Evolutionary conservation across 2,888 invertebrate genomes (phyloP), one percentile per base, ranked within the genome.

Genomic region (Hypercompe scribonia): DNA sequence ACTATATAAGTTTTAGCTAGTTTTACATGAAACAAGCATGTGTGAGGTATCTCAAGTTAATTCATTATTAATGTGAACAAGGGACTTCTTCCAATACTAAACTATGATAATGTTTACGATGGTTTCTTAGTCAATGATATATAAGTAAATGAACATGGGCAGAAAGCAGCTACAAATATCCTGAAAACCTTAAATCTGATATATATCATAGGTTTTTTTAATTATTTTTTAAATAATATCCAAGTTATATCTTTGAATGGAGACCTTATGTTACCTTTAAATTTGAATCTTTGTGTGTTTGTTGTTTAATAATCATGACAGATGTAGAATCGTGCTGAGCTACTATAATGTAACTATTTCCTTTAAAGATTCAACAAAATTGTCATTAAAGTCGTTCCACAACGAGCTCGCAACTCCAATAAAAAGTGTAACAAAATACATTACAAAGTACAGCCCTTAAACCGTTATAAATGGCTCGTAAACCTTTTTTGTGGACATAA

Each of bases 401-500:
- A 24, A 50, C 50, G 64, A 33, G 65, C 39, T 72, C 68, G 42
- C 65, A 68, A 65, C 73, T 70, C 58, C 70, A 61, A 70, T 70
- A 73, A 70, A 69, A 73, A 69, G 61, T 73, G 66, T 66, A 73
- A 73, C 73, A 73, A 70, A 73, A 69, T 73, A 73, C 73, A 73
- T 73, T 70, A 63, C 69, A 61, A 66, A 68, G 72, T 73, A 42
- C 73, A 70, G 65, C 73, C 75, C 76, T 76, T 76, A 75, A 84
- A 70, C 68, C 72, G 76, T 76, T 79, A 82, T 81, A 78, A 80
- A 80, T 75, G 61, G 69, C 81, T 87, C 83, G 85, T 86, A 84
- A 81, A 81, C 85, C 85, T 87, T 86, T 86, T 85, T 84, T 75
- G 78, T 75, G 71, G 78, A 73, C 78, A 79, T 86, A 81, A 87